These are phyloP conservation scores for Eulacestoma nigropectus DNA, from an alignment of 2,113 vertebrate genomes.

Conservation along the genomic window DNA sequence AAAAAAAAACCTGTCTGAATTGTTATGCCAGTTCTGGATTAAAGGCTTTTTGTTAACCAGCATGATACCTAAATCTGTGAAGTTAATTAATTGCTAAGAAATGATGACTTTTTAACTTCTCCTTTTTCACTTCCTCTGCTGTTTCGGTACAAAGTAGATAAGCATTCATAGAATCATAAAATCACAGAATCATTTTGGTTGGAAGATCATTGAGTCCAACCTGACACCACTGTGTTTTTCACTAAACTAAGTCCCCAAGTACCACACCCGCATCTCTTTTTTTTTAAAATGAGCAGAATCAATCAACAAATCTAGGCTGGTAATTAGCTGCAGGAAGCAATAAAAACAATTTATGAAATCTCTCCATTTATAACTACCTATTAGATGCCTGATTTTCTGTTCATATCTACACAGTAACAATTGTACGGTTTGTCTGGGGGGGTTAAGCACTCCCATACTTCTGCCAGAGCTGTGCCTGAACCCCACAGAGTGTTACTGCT, in stretches of 20 bases:
- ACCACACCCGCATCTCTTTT: neutral
- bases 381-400: neutral
- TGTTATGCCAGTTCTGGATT: neutral
- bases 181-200: neutral
- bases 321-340: neutral
- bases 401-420: neutral
- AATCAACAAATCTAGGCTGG: neutral
- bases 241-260: neutral
- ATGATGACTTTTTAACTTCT: neutral
- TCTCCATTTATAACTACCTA: neutral
- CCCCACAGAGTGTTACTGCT: no score
- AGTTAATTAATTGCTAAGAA: neutral
- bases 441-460: fast-evolving
- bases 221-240: fast-evolving
- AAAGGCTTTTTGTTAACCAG: neutral
- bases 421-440: neutral
- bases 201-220: neutral
- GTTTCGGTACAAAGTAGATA: neutral
- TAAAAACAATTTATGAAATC: neutral
- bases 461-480: neutral
- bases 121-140: neutral
- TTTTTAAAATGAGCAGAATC: neutral
- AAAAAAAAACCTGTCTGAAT: neutral
- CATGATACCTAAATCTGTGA: neutral
- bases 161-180: neutral